Evolutionary conservation across 2,888 invertebrate species (phyloP).

Genomic region (Trilocha varians): DNA sequence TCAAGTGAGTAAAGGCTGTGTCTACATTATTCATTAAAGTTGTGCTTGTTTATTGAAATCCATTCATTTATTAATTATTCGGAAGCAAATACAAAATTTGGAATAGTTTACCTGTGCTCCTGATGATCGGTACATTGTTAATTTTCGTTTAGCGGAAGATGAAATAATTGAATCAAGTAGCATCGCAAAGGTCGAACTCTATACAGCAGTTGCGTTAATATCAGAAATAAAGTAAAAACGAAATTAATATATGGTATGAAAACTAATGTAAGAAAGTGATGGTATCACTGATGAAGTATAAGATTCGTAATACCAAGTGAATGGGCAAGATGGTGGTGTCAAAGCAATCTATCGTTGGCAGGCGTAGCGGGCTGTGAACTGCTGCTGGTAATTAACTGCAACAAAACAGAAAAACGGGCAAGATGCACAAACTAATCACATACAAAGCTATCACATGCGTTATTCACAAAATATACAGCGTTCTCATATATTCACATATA

Average conservation of each 20-base stretch:
- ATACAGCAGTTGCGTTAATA: not conserved
- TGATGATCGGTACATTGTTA: slow-evolving; percentile 31
- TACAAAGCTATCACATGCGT: slow-evolving; percentile 47
- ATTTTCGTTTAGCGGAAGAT: slow-evolving; percentile 6
- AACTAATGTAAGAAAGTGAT: slow-evolving; percentile 1
- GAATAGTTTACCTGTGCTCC: slow-evolving; percentile 56
- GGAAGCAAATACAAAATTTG: slow-evolving; percentile 20
- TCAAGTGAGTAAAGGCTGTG: slow-evolving; percentile 30
- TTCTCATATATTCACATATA: not conserved
- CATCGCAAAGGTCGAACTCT: not conserved
- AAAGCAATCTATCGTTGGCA: slow-evolving; percentile 45
- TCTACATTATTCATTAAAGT: slow-evolving; percentile 23
- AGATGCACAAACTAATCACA: slow-evolving; percentile 56
- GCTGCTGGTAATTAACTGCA: slow-evolving; percentile 62
- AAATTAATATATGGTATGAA: not conserved
- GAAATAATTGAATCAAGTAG: not conserved
- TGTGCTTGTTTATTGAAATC: slow-evolving; percentile 23
- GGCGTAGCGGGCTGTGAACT: slow-evolving; percentile 45
- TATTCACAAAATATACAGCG: slow-evolving; percentile 13
- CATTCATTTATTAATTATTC: slow-evolving; percentile 19
- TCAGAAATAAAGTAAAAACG: not conserved
- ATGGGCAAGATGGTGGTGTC: slow-evolving; percentile 16
- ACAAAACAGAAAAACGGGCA: slow-evolving; percentile 60
- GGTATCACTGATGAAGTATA: not conserved
- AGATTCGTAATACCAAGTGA: slow-evolving; percentile 5